These are phyloP conservation scores for Platysternon megacephalum DNA, from an alignment of 2,113 vertebrate genomes.

Conservation along the genomic window DNA sequence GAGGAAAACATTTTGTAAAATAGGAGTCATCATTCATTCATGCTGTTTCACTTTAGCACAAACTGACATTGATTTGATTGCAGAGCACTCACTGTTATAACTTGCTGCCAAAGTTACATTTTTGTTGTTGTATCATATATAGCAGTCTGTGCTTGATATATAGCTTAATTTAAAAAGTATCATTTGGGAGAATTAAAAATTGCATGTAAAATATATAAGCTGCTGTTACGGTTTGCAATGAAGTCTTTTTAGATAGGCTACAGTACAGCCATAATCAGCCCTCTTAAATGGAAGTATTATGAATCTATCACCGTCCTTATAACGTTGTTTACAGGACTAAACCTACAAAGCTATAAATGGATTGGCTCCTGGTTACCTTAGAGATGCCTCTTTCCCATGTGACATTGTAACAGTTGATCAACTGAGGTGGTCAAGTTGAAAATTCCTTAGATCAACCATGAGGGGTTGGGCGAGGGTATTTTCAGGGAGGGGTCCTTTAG, in stretches of 20 bases:
- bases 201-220: constrained; percentile 35
- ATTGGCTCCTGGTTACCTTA: background rate
- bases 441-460: background rate
- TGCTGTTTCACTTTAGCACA: constrained; percentile 44
- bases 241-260: constrained; percentile 3
- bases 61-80: constrained; percentile 35
- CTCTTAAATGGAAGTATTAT: constrained; percentile 20
- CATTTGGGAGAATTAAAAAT: constrained; percentile 31
- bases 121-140: constrained; percentile 26
- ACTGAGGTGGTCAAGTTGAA: background rate
- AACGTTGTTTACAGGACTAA: background rate
- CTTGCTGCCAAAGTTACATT: constrained; percentile 38
- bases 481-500: background rate
- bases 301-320: background rate
- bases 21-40: constrained; percentile 52
- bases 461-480: background rate
- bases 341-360: background rate
- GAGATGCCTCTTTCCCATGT: background rate
- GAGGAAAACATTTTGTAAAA: background rate
- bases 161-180: constrained; percentile 42
- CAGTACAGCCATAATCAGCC: background rate
- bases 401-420: background rate
- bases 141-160: constrained; percentile 41
- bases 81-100: constrained; percentile 57
- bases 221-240: constrained; percentile 3